Percentiles rank a stretch among this genome's conserved stretches.
These are phyloP conservation scores for Podarcis lilfordi DNA, from an alignment of 2,797 vertebrate genomes.

Conservation along the genomic window DNA sequence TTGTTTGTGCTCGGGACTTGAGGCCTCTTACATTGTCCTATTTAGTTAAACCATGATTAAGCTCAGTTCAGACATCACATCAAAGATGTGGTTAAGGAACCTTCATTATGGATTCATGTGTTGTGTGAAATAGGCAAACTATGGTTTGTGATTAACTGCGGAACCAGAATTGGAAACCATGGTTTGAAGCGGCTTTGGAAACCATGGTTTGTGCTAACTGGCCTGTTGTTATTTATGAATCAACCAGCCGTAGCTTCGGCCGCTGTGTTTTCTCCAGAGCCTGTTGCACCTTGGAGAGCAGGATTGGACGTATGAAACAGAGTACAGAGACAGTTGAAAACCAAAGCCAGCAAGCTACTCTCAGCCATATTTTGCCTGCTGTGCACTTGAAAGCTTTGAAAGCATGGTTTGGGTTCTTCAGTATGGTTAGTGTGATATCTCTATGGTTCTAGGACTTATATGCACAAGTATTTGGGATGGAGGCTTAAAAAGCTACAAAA, in stretches of 20 bases:
- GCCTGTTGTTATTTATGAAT: neutral
- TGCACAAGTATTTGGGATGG: neutral
- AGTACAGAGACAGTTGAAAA: neutral
- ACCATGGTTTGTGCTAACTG: neutral
- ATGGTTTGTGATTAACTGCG: neutral
- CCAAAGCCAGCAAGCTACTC: neutral
- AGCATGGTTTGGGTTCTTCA: neutral
- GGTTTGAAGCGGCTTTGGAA: neutral
- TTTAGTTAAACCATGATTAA: neutral
- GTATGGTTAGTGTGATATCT: neutral
- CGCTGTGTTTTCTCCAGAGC: neutral
- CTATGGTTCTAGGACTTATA: neutral
- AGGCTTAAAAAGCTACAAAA: neutral
- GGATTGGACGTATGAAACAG: neutral
- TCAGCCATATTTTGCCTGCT: no score
- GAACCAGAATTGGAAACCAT: neutral
- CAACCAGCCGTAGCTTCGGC: fast-evolving
- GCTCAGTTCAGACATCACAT: neutral
- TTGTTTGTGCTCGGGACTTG: no score
- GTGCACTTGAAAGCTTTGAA: no score
- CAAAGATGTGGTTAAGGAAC: neutral
- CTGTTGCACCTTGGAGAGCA: neutral
- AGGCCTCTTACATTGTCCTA: no score
- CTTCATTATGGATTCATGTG: neutral
- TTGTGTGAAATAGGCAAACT: neutral